Evolutionary conservation across 2,797 vertebrate species (phyloP).

Genomic region (Epinephelus coioides): DNA sequence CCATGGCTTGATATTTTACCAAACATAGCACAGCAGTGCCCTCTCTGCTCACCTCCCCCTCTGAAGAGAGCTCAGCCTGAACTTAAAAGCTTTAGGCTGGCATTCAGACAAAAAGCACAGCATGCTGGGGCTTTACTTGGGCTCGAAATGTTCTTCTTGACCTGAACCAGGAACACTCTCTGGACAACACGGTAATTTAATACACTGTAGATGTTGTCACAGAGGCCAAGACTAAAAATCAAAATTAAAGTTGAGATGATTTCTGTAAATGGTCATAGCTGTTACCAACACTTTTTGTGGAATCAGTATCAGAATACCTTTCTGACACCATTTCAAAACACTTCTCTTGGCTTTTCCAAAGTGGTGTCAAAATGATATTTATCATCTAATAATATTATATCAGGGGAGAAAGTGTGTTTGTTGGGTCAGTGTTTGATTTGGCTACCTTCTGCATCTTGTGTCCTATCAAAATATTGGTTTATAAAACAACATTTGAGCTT

Average conservation of each 20-base stretch:
- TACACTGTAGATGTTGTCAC: neutral
- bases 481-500: conserved; percentile 10
- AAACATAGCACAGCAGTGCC: conserved; percentile 67
- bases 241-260: conserved; percentile 3
- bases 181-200: conserved; percentile 26
- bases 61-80: conserved; percentile 46
- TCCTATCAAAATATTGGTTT: conserved; percentile 38
- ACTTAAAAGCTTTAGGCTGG: conserved; percentile 61
- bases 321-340: conserved; percentile 26
- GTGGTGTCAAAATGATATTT: conserved; percentile 26
- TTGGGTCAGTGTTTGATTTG: conserved; percentile 47
- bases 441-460: conserved; percentile 12
- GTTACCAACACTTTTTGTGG: conserved; percentile 3
- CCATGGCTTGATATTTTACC: conserved; percentile 67
- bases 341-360: conserved; percentile 23
- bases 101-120: conserved; percentile 57
- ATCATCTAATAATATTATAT: conserved; percentile 19
- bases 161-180: conserved; percentile 8
- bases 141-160: conserved; percentile 46
- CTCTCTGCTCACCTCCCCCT: conserved; percentile 35
- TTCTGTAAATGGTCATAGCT: conserved; percentile 26
- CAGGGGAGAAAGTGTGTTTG: conserved; percentile 4
- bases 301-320: conserved; percentile 18
- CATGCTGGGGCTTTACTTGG: conserved; percentile 43
- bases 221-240: neutral